Evolutionary conservation across 1,140 invertebrate genomes (phyloP), one percentile per base, ranked within the genome.

Genomic region (Zaprionus ghesquierei): DNA sequence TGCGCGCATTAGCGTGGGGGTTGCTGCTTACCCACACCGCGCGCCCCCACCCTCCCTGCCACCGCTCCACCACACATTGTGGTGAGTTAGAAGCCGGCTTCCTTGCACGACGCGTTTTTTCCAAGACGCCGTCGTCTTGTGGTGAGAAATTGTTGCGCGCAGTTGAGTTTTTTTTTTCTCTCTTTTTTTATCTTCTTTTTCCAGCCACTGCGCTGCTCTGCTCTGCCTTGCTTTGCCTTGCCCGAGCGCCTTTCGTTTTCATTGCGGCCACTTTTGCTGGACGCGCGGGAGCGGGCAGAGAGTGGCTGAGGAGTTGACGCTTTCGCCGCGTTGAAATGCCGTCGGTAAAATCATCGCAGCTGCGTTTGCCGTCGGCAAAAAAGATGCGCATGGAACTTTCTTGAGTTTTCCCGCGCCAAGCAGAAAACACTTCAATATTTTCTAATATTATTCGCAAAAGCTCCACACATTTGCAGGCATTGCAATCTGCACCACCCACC

Each of bases 71-170:
- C 75, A 75, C 73, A 75, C 79, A 59, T 86, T 81, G 78, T 85
- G 81, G 81, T 85, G 81, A 85, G 82, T 85, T 85, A 85, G 81
- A 77, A 59, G 75, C 69, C 77, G 64, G 66, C 62, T 29, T 59
- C 29, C 54, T 56, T 63, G 22, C 25, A 50, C 58, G 27, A 33
- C 53, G 54, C 50, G 35, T 59, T 66, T 78, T 76, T 81, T 87
- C 78, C 71, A 87, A 87, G 81, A 80, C 81, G 68, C 46, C 82
- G 79, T 73, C 82, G 8, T 20, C 41, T 86, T 86, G 79, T 86
- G 82, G 79, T 79, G 71, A 79, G 75, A 86, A 86, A 86, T 86
- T 86, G 82, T 86, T 86, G 82, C 82, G 82, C 82, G 78, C 60
- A 66, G 82, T 68, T 79, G 72, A 70, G 78, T 69, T 71, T 81